Percentiles rank a stretch among this genome's conserved stretches.
These are phyloP conservation scores for Blastomussa wellsi DNA, from an alignment of 92 coral and sea anemone genomes.

Conservation along the genomic window DNA sequence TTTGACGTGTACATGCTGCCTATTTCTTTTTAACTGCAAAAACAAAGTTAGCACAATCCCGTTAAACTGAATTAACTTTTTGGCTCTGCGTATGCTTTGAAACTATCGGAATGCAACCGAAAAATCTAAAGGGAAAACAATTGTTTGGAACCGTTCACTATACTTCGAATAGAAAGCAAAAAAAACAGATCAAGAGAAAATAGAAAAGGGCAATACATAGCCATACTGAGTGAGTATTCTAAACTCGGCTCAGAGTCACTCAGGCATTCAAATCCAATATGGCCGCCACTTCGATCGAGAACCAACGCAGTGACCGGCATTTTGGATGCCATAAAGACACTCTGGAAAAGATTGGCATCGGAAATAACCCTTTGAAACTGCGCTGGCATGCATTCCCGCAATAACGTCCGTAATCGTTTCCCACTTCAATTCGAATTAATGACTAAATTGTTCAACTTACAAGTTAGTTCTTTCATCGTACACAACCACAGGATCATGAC, in stretches of 20 bases:
- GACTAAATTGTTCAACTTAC: conserved; percentile 10
- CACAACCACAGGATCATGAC: conserved; percentile 80
- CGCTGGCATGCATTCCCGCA: not conserved
- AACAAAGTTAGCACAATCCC: not conserved
- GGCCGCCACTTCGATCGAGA: not conserved
- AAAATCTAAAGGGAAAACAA: not conserved
- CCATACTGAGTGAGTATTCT: not conserved
- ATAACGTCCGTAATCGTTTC: not conserved
- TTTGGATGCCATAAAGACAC: not conserved
- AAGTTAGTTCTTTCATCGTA: conserved; percentile 88
- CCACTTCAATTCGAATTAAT: not conserved
- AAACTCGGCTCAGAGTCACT: not conserved
- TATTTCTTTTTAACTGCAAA: too few species aligned
- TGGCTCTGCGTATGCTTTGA: not conserved
- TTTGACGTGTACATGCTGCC: too few species aligned
- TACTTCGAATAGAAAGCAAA: not conserved
- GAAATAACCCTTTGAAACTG: not conserved
- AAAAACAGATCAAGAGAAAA: not conserved
- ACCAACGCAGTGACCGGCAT: not conserved
- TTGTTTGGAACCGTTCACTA: not conserved
- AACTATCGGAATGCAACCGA: not conserved
- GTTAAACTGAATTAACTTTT: not conserved
- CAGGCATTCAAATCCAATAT: not conserved
- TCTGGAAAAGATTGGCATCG: not conserved
- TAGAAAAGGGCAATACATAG: not conserved